Evolutionary conservation across 2,797 vertebrate genomes (phyloP), one percentile per base, ranked within the genome.

Genomic region (Pelobates cultripes): DNA sequence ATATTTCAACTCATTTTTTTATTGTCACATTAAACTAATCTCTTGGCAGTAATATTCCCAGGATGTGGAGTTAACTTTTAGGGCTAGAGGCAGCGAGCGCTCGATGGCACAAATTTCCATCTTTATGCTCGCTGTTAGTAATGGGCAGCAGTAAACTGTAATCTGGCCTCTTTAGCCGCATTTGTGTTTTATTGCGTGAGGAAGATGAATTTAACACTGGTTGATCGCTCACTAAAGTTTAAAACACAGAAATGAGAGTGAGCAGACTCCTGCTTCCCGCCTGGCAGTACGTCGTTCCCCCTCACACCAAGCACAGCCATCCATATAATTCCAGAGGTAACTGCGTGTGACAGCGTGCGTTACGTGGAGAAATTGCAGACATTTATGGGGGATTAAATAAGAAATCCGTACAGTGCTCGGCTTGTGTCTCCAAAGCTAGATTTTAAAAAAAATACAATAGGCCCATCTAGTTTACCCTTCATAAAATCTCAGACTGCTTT

Each of bases 181-280:
- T 78, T 83, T 74, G 70, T 78, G 64, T 83, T 83, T 78, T 74
- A 83, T 78, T 77, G 81, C 44, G 75, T 61, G 69, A 66, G 51
- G 70, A 78, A 43, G 47, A 78, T 82, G 28, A 82, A 78, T 78
- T 73, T 72, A 73, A 82, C 9, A 57, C 28, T 17, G 43, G 61
- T 14, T 67, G 47, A 73, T 60, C 61, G 14, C 70, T 77, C 51
- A 43, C 42, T 77, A 61, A 57, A 82, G 70, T 78, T 82, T 73
- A 82, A 61, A 73, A 61, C 53, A 61, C 51, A 73, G 4, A 43
- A 41, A 7, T 14, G 7, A 47, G 17, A 55, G 66, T 42, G 40
- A 68, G 47, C 70, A 68, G 41, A 64, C 47, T 73, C 70, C 61
- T 55, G 57, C 51, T 60, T 73, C 28, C 61, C 10, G 14, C 28